phyloP scores from a whole-genome alignment of 2,888 invertebrate species.

The Chalcis sispes region DNA sequence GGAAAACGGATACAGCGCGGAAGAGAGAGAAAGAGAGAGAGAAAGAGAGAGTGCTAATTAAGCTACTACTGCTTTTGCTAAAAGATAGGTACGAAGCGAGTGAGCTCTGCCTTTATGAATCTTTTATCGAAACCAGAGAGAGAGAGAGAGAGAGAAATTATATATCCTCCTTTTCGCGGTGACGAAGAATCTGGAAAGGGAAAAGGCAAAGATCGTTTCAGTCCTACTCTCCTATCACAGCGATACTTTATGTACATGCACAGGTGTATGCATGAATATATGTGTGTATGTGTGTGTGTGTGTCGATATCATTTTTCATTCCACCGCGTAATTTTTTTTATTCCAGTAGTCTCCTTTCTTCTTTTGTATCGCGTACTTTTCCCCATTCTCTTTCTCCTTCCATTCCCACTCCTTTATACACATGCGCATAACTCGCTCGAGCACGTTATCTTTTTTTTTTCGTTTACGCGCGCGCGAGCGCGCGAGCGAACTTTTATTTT shows the following conservation, averaged over 20 bases:
- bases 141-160: conserved; percentile 41
- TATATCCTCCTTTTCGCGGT: conserved; percentile 42
- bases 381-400: no score
- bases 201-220: no score
- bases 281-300: no score
- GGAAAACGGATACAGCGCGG: no score
- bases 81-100: background rate
- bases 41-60: conserved; percentile 72
- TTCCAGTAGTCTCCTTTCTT: background rate
- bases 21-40: conserved; percentile 56
- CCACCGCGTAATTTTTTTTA: conserved; percentile 18
- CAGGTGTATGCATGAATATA: no score
- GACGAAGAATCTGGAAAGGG: background rate
- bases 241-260: no score
- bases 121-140: conserved; percentile 66
- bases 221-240: background rate
- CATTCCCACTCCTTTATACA: conserved; percentile 16
- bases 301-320: conserved; percentile 55
- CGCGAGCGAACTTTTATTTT: no score
- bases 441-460: conserved; percentile 9
- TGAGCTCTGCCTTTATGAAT: conserved; percentile 60
- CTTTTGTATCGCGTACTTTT: background rate
- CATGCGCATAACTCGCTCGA: background rate
- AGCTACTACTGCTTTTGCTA: conserved; percentile 57
- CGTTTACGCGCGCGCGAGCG: no score